phyloP scores from a whole-genome alignment of 2,797 vertebrate species.

The Leptodon cayanensis region DNA sequence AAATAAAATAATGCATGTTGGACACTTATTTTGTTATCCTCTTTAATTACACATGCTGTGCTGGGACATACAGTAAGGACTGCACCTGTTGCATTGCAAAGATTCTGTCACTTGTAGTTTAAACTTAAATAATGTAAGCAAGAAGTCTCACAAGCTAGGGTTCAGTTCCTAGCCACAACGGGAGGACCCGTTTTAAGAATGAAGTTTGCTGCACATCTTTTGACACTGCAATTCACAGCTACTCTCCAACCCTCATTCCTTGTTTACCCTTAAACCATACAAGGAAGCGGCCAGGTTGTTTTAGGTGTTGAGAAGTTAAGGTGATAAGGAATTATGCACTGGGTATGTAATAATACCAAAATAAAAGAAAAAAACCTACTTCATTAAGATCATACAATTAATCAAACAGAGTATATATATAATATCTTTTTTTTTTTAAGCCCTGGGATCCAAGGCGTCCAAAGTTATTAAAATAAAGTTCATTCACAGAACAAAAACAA shows the following conservation, averaged over 20 bases:
- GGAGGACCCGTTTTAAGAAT: neutral
- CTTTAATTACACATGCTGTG: neutral
- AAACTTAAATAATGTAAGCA: neutral
- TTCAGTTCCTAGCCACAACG: neutral
- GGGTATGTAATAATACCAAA: conserved; percentile 85
- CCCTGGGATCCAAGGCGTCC: conserved; percentile 99
- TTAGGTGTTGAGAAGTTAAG: neutral
- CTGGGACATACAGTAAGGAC: neutral
- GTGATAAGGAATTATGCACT: conserved; percentile 70
- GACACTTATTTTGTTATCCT: neutral
- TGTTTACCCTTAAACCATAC: conserved; percentile 44
- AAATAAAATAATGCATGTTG: neutral
- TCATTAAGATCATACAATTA: conserved; percentile 88
- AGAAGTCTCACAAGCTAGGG: neutral
- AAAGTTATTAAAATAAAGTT: conserved; percentile 99
- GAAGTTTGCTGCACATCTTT: conserved; percentile 67
- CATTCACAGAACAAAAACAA: conserved; percentile 99
- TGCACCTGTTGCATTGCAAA: neutral
- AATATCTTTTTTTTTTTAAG: conserved; percentile 84
- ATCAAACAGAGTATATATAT: conserved; percentile 87
- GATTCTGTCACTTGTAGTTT: neutral
- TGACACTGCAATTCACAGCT: conserved; percentile 46
- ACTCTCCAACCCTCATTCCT: conserved; percentile 17
- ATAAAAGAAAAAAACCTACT: conserved; percentile 79
- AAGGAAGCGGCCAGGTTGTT: conserved; percentile 24